A percentile compares a stretch with the other conserved stretches of the same genome.
Evolutionary conservation across 2,888 invertebrate species (phyloP).

Genomic region (Cylindroiulus punctatus): DNA sequence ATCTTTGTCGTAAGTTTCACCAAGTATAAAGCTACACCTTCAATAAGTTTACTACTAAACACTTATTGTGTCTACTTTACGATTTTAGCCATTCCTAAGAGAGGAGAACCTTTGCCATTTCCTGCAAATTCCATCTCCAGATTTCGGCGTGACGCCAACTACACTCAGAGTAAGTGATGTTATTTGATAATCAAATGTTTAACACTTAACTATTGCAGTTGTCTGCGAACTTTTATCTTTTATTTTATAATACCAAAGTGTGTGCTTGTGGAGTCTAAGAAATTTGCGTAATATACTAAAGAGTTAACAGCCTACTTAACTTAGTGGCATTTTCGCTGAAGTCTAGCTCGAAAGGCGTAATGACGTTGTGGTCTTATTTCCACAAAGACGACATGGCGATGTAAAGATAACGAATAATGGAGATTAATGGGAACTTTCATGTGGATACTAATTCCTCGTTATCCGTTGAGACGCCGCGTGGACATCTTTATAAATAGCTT

Average conservation of each 20-base stretch:
- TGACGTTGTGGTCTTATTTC: neutral
- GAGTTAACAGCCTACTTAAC: neutral
- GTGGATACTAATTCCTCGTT: slow-evolving; percentile 1
- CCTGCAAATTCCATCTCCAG: slow-evolving; percentile 51
- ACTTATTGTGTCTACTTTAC: neutral
- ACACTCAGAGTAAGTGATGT: slow-evolving; percentile 25
- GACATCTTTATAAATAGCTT: slow-evolving; percentile 25
- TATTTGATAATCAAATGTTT: neutral
- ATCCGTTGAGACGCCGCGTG: neutral
- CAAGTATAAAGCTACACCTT: neutral
- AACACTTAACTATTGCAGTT: too few relatives aligned
- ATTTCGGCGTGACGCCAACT: slow-evolving; percentile 11
- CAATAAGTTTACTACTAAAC: too few relatives aligned
- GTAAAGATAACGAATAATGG: slow-evolving; percentile 6
- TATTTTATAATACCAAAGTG: too few relatives aligned
- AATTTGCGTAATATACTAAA: too few relatives aligned
- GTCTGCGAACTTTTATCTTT: too few relatives aligned
- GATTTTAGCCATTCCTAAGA: slow-evolving; percentile 56
- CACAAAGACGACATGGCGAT: neutral
- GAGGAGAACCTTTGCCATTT: slow-evolving; percentile 56
- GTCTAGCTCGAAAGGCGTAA: neutral
- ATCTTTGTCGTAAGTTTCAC: slow-evolving; percentile 62
- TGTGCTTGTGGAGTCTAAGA: too few relatives aligned
- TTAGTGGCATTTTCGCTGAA: slow-evolving; percentile 11
- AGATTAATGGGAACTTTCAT: slow-evolving; percentile 15